Evolutionary conservation across 2,797 vertebrate genomes (phyloP), one percentile per base, ranked within the genome.

Genomic region (Cossypha niveicapilla): DNA sequence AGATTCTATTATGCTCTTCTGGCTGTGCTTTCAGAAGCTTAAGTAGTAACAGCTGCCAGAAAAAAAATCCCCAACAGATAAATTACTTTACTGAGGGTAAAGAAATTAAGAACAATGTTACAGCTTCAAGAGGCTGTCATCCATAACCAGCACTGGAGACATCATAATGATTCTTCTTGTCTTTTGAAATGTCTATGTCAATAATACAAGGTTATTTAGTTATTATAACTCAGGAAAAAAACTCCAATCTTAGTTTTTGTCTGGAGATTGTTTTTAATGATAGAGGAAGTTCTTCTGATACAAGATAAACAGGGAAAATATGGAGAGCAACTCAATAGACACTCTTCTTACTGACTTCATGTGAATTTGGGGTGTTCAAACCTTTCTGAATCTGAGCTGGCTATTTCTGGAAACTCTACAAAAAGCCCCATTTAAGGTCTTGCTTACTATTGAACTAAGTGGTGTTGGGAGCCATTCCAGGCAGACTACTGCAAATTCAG

Each of bases 41-140:
- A 97, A 97, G 74, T 90, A 94, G 82, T 92, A 96, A 93, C 70
- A 95, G 90, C 73, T 93, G 82, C 88, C 90, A 96, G 76, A 74
- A n/a, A 58, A 58, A 53, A 58, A 58, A 45, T 8, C 0, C 27
- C 23, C 39, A 97, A 84, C 74, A 96, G 71, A 95, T 54, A 80
- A 85, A 91, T 79, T 7, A 88, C 48, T 94, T 92, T 51, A 68
- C 79, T 68, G 79, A 96, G 88, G 91, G 62, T 90, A 92, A 94
- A 96, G 93, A 94, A 94, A 91, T 83, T 42, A 76, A 62, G 50
- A 82, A 79, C 56, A 83, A 79, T 25, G 68, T 87, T 88, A 56
- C 67, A 86, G 48, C 66, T 96, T 97, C 91, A 97, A 95, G 94
- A 90, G 86, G 58, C 71, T 21, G 10, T 95, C 84, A 83, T 44